Evolutionary conservation across 2,113 vertebrate species (phyloP).

Genomic region (Bubo bubo): DNA sequence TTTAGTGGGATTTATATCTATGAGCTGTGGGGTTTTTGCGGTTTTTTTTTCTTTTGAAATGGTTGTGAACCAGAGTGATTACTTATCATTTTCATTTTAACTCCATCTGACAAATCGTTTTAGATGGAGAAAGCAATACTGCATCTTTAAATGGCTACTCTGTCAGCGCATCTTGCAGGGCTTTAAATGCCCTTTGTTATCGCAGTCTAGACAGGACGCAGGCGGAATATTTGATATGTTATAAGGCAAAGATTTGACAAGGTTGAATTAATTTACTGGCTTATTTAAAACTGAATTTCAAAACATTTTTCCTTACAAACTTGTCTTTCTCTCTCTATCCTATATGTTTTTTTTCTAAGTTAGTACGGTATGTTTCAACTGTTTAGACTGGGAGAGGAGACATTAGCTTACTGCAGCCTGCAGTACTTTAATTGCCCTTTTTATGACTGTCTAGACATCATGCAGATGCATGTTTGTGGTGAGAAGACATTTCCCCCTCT

Average conservation of each 20-base stretch:
- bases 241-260: constrained; percentile 74
- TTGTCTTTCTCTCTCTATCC: not conserved
- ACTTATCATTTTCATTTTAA: constrained; percentile 79
- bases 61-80: constrained; percentile 67
- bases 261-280: constrained; percentile 74
- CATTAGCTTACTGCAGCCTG: constrained; percentile 62
- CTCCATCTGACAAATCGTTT: constrained; percentile 79
- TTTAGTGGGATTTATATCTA: constrained; percentile 36
- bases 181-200: constrained; percentile 86
- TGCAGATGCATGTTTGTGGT: constrained; percentile 76
- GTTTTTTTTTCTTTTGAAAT: constrained; percentile 8
- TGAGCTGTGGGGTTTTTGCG: constrained; percentile 9
- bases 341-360: not conserved
- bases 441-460: constrained; percentile 81
- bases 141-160: constrained; percentile 81
- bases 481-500: constrained; percentile 72
- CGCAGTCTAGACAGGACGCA: constrained; percentile 84
- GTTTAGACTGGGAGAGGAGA: constrained; percentile 66
- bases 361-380: constrained; percentile 24
- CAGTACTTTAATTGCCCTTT: constrained; percentile 79
- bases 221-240: constrained; percentile 78
- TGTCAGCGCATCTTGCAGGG: constrained; percentile 76
- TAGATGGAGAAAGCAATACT: constrained; percentile 69
- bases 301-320: constrained; percentile 58
- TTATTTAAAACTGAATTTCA: constrained; percentile 71